Base-by-base conservation (phyloP, 2,888 invertebrate species). In the Dicycla oo region DNA sequence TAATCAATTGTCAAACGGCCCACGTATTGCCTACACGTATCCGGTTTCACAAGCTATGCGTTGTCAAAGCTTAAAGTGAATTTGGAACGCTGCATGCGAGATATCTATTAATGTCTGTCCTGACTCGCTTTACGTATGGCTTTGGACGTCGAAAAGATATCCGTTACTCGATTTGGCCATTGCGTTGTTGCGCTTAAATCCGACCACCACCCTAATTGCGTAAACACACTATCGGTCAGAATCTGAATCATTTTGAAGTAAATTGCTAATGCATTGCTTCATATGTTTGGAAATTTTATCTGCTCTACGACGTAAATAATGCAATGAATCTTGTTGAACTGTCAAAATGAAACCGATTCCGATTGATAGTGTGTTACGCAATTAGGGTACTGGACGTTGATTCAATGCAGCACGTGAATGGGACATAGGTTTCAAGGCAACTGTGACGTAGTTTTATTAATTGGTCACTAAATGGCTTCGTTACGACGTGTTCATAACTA, bases 1-100 rank as follows among this genome's bases (percentile, higher is more conserved):
- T 95, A 95, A 94, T 95, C 94, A 94, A 93, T 94, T 94, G 94
- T 94, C 94, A 92, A 91, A 91, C 90, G 81, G 77, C 77, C 76
- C 86, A 87, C 87, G 88, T 90, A 91, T 90, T 89, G 88, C 88
- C 85, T 89, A 89, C 87, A 73, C 72, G 72, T 89, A 86, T 91
- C 87, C 81, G 84, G 88, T 91, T 89, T 87, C 90, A 87, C 82
- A 72, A 82, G 80, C 60, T 88, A 85, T 85, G 74, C 80, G 77
- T 66, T 88, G 87, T 90, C 89, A 89, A 87, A 89, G 87, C 85
- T 84, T 88, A 88, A 90, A 89, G 86, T 87, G 87, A 87, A 90
- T 91, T 88, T 87, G 84, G 86, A 80, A 88, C 86, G 86, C 78
- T 80, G 80, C 66, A 77, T 68, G 15, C 62, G 69, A 67, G 47